These are phyloP conservation scores for Phylloscopus trochiloides DNA, from an alignment of 2,113 vertebrate genomes.

Conservation along the genomic window DNA sequence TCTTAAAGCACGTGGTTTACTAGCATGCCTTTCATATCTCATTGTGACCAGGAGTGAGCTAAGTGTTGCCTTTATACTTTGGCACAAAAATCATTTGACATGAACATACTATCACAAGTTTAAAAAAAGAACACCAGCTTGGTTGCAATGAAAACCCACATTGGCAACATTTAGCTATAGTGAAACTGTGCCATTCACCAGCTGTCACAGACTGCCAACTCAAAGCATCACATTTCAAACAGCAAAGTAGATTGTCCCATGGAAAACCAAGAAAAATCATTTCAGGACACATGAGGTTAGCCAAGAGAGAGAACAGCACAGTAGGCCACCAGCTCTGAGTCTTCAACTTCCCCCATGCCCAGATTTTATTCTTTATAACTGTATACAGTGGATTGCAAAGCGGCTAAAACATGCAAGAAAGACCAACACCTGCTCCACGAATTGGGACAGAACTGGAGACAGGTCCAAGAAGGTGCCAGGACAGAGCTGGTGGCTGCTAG, in stretches of 20 bases:
- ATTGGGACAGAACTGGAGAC: neutral
- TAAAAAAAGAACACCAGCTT: constrained; percentile 2
- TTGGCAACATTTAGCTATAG: neutral
- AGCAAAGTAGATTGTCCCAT: neutral
- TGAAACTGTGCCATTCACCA: neutral
- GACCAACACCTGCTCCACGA: neutral
- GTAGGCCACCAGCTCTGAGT: neutral
- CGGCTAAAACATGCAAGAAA: neutral
- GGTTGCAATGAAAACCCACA: neutral
- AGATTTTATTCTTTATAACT: neutral
- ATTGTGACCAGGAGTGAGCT: neutral
- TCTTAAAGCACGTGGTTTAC: neutral
- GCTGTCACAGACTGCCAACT: neutral
- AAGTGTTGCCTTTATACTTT: neutral
- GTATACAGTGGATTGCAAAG: neutral
- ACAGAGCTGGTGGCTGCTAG: neutral
- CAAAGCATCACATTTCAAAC: neutral
- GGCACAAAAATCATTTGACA: neutral
- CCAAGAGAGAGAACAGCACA: neutral
- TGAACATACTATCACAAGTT: neutral
- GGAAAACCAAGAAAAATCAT: neutral
- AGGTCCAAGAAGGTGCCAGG: neutral
- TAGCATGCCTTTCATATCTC: neutral
- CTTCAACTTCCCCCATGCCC: neutral
- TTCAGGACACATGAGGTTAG: neutral